These are phyloP conservation scores for Nibea coibor DNA, from an alignment of 2,113 vertebrate species.

Conservation along the genomic window DNA sequence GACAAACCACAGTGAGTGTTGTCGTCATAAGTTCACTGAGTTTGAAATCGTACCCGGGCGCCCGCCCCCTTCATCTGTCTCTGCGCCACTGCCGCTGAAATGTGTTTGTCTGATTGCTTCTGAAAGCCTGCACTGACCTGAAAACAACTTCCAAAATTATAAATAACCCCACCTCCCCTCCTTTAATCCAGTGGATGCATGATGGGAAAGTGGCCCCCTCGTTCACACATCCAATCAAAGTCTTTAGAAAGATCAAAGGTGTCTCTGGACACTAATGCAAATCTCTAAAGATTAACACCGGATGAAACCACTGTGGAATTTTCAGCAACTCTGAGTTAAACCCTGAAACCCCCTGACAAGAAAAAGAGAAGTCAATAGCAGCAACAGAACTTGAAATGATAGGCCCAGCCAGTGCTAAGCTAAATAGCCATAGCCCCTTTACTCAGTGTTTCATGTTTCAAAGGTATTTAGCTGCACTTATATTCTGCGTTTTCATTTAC, in stretches of 20 bases:
- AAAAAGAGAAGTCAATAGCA: conserved; percentile 60
- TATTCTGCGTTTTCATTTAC: conserved; percentile 19
- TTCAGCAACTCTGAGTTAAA: conserved; percentile 76
- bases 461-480: conserved; percentile 23
- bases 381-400: conserved; percentile 50
- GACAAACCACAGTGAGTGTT: conserved; percentile 44
- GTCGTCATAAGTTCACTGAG: conserved; percentile 77
- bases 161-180: conserved; percentile 62
- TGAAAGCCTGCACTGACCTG: conserved; percentile 78
- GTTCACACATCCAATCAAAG: conserved; percentile 82
- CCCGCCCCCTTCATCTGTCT: conserved; percentile 58
- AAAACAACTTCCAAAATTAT: conserved; percentile 80
- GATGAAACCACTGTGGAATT: conserved; percentile 82
- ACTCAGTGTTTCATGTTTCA: conserved; percentile 48
- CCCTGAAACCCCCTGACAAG: conserved; percentile 61
- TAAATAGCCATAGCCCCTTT: conserved; percentile 31
- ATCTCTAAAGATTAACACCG: conserved; percentile 83
- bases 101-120: conserved; percentile 76
- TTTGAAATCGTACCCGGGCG: conserved; percentile 65
- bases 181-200: conserved; percentile 70
- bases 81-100: conserved; percentile 71
- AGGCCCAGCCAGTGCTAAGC: conserved; percentile 20
- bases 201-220: conserved; percentile 80
- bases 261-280: conserved; percentile 84
- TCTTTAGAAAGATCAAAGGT: conserved; percentile 85